A percentile compares a stretch with the other conserved stretches of the same genome.
These are phyloP conservation scores for Drosophila kanapiae DNA, from an alignment of 1,140 invertebrate genomes.

Conservation along the genomic window DNA sequence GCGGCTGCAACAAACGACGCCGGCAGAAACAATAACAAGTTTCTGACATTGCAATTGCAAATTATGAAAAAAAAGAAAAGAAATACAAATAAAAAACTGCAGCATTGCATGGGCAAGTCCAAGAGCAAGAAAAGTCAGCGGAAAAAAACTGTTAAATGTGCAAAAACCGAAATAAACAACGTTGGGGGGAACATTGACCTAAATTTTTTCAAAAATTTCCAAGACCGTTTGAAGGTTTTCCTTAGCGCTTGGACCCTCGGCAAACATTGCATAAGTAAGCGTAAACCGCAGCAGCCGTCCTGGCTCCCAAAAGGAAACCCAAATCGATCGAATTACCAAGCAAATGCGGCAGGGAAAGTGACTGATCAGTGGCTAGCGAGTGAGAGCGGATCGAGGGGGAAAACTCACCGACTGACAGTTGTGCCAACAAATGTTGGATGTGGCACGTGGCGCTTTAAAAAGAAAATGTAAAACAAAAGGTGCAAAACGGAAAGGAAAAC, in stretches of 20 bases:
- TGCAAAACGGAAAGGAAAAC: slow-evolving; percentile 68
- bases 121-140: slow-evolving; percentile 69
- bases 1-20: slow-evolving; percentile 39
- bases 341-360: slow-evolving; percentile 61
- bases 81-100: slow-evolving; percentile 52
- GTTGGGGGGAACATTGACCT: slow-evolving; percentile 67
- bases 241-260: slow-evolving; percentile 31
- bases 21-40: slow-evolving; percentile 46
- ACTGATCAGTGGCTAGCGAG: slow-evolving; percentile 10
- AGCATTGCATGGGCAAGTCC: slow-evolving; percentile 78
- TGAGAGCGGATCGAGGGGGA: slow-evolving; percentile 13
- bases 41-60: slow-evolving; percentile 54
- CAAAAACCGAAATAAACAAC: slow-evolving; percentile 60
- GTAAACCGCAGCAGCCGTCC: slow-evolving; percentile 65
- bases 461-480: slow-evolving; percentile 60
- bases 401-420: slow-evolving; percentile 65
- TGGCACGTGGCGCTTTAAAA: slow-evolving; percentile 66
- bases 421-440: slow-evolving; percentile 80
- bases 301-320: slow-evolving; percentile 19
- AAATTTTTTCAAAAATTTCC: slow-evolving; percentile 50
- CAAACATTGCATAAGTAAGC: slow-evolving; percentile 73
- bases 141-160: slow-evolving; percentile 75
- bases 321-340: slow-evolving; percentile 72
- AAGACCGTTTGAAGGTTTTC: slow-evolving; percentile 57
- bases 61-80: slow-evolving; percentile 21